Evolutionary conservation across 35 echinoderm and acorn worm genomes (phyloP).

Genomic region (Antedon bifida): DNA sequence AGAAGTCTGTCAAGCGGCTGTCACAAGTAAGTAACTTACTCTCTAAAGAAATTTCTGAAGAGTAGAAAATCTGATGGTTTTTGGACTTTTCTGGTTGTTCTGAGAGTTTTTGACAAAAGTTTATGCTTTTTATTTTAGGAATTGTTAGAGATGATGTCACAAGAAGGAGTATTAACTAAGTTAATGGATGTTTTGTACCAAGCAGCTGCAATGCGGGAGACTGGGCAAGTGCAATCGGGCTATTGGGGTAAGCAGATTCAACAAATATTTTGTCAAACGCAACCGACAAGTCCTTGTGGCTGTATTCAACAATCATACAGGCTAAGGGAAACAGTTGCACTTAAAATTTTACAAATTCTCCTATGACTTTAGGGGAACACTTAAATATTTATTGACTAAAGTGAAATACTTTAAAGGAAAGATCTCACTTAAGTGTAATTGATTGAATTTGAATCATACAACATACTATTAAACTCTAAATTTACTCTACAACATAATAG

Average conservation of each 20-base stretch:
- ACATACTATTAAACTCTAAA: too few species aligned
- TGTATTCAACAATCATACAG: too few species aligned
- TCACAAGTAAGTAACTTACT: neutral
- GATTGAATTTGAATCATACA: too few species aligned
- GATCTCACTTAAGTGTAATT: too few species aligned
- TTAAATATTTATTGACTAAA: too few species aligned
- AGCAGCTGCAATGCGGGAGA: conserved; percentile 28
- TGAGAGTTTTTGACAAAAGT: neutral
- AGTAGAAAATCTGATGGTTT: too few species aligned
- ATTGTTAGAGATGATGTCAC: conserved; percentile 29
- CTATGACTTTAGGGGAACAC: too few species aligned
- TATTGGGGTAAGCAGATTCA: conserved; percentile 28
- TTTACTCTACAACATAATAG: too few species aligned
- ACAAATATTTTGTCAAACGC: too few species aligned
- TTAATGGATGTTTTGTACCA: conserved; percentile 50
- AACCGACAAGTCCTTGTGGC: neutral
- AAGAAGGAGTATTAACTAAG: conserved; percentile 41
- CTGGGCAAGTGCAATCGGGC: conserved; percentile 30
- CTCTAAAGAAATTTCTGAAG: too few species aligned
- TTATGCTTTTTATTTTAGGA: conserved; percentile 9
- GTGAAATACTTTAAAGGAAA: too few species aligned
- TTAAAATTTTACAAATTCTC: too few species aligned
- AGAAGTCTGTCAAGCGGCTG: neutral
- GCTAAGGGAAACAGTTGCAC: neutral
- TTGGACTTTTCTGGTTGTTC: neutral